Base-by-base conservation (phyloP, 2,113 vertebrate genomes). In the Cyphomyrus plagiostoma region DNA sequence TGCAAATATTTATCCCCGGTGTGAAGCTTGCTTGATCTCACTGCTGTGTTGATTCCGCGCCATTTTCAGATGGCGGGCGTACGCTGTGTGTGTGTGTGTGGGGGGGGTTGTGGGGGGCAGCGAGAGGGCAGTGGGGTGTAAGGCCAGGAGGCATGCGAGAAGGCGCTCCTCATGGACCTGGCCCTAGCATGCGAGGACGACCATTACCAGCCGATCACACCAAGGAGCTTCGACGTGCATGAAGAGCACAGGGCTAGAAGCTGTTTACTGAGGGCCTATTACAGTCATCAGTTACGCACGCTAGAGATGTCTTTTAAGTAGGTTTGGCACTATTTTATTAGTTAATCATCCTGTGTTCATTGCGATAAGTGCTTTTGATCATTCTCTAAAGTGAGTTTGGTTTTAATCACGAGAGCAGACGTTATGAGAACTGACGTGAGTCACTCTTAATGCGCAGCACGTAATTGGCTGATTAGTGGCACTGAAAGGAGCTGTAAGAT, bases 21-120 rank as follows among this genome's bases (percentile, higher is more conserved):
- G 95, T 95, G 94, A 95, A 96, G 95, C 89, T 91, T 94, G 95
- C 95, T 96, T 96, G 95, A 96, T 96, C 95, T 95, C 93, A 91
- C 93, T 94, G 93, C 94, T 91, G 92, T 95, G 95, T 96, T 96
- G 95, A 96, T 94, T 95, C 95, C 95, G 92, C 95, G 94, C 95
- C 94, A 95, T 93, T 93, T 94, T 94, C 92, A 80, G 89, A 87
- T 82, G 85, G 84, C 48, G 49, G 52, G 62, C 39, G 58, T 77
- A n/a, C 62, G 52, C 45, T 46, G 42, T 53, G 15, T 52, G 50
- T 35, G 35, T 35, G 35, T 35, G 50, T 8, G 3, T 35, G 17
- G 52, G 9, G 8, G n/a, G n/a, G n/a, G n/a, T n/a, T n/a, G 39
- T 6, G 49, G 4, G 74, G 39, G 42, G 23, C 70, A 58, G 13